Conservation (phyloP, 2,113 vertebrate genomes). For the Fulmarus glacialis region DNA sequence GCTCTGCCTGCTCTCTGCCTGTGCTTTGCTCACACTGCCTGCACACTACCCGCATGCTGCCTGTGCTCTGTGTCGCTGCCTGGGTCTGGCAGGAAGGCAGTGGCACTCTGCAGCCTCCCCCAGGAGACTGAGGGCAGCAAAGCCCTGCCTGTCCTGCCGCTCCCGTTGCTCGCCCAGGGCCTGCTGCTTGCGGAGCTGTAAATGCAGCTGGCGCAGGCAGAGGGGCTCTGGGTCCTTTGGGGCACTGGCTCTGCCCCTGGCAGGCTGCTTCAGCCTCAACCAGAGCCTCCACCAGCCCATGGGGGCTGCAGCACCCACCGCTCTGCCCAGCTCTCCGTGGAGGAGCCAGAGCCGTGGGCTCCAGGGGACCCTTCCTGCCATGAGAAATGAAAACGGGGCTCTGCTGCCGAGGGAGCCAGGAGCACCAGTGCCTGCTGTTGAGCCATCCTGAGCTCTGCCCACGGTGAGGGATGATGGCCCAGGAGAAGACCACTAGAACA, state of each 20-base stretch:
- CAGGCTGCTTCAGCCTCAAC: background rate
- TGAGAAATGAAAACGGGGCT: background rate
- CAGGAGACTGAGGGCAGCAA: background rate
- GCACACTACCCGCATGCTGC: background rate
- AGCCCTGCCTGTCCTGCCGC: background rate
- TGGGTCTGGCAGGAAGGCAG: background rate
- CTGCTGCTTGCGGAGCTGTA: background rate
- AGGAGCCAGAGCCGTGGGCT: background rate
- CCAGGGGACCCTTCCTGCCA: background rate
- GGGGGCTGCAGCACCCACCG: too few relatives aligned
- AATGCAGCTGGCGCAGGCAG: background rate
- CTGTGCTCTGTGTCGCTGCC: background rate
- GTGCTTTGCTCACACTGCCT: background rate
- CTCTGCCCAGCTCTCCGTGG: background rate
- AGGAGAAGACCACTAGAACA: background rate
- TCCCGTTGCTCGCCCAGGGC: background rate
- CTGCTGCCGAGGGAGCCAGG: fast-evolving
- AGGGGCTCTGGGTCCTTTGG: background rate
- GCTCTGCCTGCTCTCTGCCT: background rate
- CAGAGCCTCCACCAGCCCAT: fast-evolving
- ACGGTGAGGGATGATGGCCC: background rate
- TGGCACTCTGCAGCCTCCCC: background rate
- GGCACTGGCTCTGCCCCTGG: background rate
- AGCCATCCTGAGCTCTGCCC: background rate
- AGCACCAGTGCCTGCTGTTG: background rate